phyloP scores from a whole-genome alignment of 1,140 invertebrate genomes.

The Drosophila bifasciata region DNA sequence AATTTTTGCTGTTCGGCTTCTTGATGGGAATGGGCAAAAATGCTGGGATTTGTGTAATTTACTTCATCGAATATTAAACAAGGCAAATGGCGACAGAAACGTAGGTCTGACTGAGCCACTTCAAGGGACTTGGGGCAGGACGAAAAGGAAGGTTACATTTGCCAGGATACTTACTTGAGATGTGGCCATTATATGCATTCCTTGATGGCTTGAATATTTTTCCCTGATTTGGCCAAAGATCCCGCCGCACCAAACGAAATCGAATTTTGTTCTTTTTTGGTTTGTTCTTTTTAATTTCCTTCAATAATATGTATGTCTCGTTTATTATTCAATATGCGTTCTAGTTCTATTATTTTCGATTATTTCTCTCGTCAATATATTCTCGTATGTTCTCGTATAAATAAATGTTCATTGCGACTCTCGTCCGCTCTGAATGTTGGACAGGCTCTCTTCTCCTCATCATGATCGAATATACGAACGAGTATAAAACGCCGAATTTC shows the following conservation, averaged over 20 bases:
- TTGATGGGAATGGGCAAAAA: conserved; percentile 34
- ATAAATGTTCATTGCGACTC: conserved; percentile 70
- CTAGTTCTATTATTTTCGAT: conserved; percentile 80
- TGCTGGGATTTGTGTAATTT: conserved; percentile 57
- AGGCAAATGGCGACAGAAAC: conserved; percentile 29
- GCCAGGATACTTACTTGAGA: conserved; percentile 1
- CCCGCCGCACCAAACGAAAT: too few species aligned
- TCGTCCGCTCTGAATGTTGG: conserved; percentile 44
- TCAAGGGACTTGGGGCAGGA: too few species aligned
- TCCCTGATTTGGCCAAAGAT: too few species aligned
- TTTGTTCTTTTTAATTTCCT: conserved; percentile 52
- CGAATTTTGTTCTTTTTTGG: conserved; percentile 1
- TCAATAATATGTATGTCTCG: conserved; percentile 81
- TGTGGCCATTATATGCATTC: too few species aligned
- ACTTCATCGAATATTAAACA: conserved; percentile 43
- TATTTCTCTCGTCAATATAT: conserved; percentile 72
- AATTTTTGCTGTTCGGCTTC: conserved; percentile 22
- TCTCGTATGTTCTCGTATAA: conserved; percentile 63
- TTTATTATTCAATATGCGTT: conserved; percentile 80
- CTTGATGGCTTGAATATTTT: not conserved
- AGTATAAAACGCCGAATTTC: conserved; percentile 48
- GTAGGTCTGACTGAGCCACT: conserved; percentile 5
- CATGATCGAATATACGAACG: conserved; percentile 35
- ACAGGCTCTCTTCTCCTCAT: conserved; percentile 45
- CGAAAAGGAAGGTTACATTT: not conserved